A percentile compares a stretch with the other conserved stretches of the same genome.
Evolutionary conservation across 2,113 vertebrate species (phyloP).

Genomic region (Macrotus californicus): DNA sequence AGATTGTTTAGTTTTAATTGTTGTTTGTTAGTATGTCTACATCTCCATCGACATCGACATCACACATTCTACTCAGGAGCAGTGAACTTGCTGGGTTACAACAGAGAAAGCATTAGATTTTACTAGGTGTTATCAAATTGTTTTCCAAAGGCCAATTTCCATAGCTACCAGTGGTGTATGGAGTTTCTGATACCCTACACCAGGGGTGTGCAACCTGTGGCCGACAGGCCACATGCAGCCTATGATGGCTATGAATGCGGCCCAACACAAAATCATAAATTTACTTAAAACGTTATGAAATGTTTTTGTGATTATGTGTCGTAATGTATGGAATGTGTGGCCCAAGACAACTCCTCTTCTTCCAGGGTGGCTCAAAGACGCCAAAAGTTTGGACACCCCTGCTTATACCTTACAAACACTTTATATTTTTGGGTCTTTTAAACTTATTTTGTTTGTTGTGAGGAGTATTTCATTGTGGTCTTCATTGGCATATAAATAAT

Average conservation of each 20-base stretch:
- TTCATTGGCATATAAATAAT: not conserved
- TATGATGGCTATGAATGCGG: too few relatives aligned
- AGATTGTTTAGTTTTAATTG: not conserved
- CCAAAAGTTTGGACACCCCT: too few relatives aligned
- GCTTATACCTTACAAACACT: not conserved
- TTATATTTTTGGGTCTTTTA: constrained; percentile 8
- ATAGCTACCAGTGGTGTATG: not conserved
- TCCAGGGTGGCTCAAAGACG: too few relatives aligned
- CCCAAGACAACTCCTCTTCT: too few relatives aligned
- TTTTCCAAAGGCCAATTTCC: not conserved
- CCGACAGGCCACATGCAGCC: too few relatives aligned
- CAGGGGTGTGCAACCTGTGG: too few relatives aligned
- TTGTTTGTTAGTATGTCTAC: not conserved
- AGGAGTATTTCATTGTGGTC: not conserved
- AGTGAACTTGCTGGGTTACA: not conserved
- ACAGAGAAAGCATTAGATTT: not conserved
- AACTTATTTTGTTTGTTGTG: not conserved
- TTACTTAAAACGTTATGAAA: too few relatives aligned
- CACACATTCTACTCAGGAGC: not conserved
- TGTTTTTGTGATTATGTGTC: too few relatives aligned
- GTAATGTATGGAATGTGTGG: too few relatives aligned
- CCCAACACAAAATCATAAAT: too few relatives aligned
- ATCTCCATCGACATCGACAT: not conserved
- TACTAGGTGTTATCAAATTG: not conserved
- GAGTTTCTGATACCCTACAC: not conserved